Conservation (phyloP, 2,888 invertebrate species). For the Tenthredo notha region DNA sequence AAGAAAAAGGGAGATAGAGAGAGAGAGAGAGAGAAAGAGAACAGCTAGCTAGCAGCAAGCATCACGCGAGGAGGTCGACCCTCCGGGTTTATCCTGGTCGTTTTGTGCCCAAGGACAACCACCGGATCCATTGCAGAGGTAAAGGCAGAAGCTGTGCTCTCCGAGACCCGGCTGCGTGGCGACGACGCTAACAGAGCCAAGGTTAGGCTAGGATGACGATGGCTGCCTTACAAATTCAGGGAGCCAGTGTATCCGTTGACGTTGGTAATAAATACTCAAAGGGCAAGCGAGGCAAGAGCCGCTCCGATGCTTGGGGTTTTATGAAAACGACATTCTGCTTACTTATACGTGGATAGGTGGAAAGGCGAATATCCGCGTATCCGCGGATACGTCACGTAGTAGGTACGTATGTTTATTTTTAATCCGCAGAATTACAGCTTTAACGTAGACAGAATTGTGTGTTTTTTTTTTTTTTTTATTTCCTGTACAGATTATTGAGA, state of each 20-base stretch:
- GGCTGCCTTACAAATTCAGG: constrained; percentile 46
- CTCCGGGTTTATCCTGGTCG: constrained; percentile 47
- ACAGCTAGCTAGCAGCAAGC: constrained; percentile 3
- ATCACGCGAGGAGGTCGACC: constrained; percentile 44
- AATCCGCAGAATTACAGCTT: neutral
- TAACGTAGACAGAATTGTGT: neutral
- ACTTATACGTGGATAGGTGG: neutral
- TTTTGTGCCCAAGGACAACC: constrained; percentile 49
- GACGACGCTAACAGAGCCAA: constrained; percentile 25
- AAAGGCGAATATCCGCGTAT: no score
- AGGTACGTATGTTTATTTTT: neutral
- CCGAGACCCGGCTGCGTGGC: constrained; percentile 20
- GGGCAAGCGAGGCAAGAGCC: constrained; percentile 24
- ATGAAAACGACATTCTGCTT: constrained; percentile 27
- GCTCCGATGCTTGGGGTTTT: constrained; percentile 19
- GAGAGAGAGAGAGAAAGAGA: neutral
- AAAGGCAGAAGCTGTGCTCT: constrained; percentile 20
- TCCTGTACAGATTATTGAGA: neutral
- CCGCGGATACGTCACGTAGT: neutral
- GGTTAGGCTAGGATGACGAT: constrained; percentile 34
- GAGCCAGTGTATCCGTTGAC: constrained; percentile 38
- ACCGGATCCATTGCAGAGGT: constrained; percentile 34
- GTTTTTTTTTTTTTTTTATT: neutral
- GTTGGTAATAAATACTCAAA: constrained; percentile 40
- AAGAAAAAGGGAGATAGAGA: constrained; percentile 32